Evolutionary conservation across 2,888 invertebrate genomes (phyloP).

Genomic region (Eulithis prunata): DNA sequence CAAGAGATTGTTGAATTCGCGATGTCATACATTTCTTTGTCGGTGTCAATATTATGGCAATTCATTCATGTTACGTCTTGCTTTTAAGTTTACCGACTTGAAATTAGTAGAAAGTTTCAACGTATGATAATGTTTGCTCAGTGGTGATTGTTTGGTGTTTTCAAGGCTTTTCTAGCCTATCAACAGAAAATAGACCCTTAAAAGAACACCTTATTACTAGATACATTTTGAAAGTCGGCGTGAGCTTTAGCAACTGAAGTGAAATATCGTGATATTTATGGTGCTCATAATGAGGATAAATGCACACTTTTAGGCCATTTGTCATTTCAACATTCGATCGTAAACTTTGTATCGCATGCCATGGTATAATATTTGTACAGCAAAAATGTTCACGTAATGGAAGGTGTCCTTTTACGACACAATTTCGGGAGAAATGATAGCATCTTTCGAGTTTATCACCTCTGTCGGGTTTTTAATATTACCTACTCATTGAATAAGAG

Average conservation of each 20-base stretch:
- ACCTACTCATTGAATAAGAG: conserved; percentile 24
- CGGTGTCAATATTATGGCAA: conserved; percentile 13
- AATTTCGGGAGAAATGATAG: conserved; percentile 23
- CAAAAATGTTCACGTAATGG: conserved; percentile 20
- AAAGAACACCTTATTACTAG: conserved; percentile 15
- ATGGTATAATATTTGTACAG: conserved; percentile 22
- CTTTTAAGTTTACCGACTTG: conserved; percentile 12
- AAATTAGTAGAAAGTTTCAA: conserved; percentile 17
- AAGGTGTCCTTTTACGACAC: conserved; percentile 20
- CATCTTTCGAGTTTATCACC: conserved; percentile 35
- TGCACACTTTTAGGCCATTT: conserved; percentile 20
- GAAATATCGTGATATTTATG: conserved; percentile 33
- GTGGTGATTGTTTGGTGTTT: conserved; percentile 10
- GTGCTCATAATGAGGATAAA: conserved; percentile 28
- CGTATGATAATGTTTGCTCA: conserved; percentile 1
- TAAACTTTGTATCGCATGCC: conserved; percentile 21
- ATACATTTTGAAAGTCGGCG: conserved; percentile 17
- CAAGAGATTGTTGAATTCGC: conserved; percentile 11
- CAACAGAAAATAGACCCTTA: conserved; percentile 8
- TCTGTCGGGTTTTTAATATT: conserved; percentile 24
- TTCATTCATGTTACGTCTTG: conserved; percentile 9
- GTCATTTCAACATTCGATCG: conserved; percentile 29
- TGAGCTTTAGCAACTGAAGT: conserved; percentile 24
- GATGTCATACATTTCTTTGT: conserved; percentile 21
- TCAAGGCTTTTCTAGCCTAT: conserved; percentile 16